Base-by-base conservation (phyloP, 1,140 invertebrate genomes). In the Bombus fervidus region DNA sequence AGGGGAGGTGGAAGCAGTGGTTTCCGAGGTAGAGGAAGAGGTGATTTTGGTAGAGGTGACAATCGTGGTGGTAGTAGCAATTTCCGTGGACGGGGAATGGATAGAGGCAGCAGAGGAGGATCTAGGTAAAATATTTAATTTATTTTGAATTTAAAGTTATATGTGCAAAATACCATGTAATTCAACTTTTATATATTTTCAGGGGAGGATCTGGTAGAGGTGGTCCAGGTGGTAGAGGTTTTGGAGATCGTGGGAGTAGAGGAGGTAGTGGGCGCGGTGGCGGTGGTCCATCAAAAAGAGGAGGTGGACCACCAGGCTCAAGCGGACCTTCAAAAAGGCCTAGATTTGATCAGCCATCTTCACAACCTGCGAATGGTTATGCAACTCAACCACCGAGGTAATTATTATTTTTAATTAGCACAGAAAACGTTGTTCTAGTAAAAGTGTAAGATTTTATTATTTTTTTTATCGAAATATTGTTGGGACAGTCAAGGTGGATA, bases 251-350 rank as follows among this genome's bases (percentile, higher is more conserved):
- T 37, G 93, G 93, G 6, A 87, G 88, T 13, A 80, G 91, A 25
- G 93, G 94, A 39, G 90, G 91, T 12, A 87, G 92, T 39, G 92
- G 93, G 64, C 87, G 94, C 0, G 69, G 71, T 69, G 81, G 93
- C 18, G 94, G 93, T 34, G 94, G 93, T 15, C 93, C 94, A 12
- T 91, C 94, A 1, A 95, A 95, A 86, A 93, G 94, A n/a, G 94
- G 94, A 22, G 94, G 94, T n/a, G 94, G 94, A 12, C 94, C 94
- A 79, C 94, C 93, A 3, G 94, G 94, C 22, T 92, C 94, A 2
- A 93, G 93, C 66, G 95, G 95, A 69, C 95, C 95, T 28, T 94
- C 94, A 0, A 95, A 95, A 47, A 93, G 95, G 81, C 94, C 94
- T 1, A 92, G 95, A 88, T 95, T 95, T 53, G 95, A 95, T 83